Conservation (phyloP, 2,113 vertebrate genomes). For the Crotalus helleri region DNA sequence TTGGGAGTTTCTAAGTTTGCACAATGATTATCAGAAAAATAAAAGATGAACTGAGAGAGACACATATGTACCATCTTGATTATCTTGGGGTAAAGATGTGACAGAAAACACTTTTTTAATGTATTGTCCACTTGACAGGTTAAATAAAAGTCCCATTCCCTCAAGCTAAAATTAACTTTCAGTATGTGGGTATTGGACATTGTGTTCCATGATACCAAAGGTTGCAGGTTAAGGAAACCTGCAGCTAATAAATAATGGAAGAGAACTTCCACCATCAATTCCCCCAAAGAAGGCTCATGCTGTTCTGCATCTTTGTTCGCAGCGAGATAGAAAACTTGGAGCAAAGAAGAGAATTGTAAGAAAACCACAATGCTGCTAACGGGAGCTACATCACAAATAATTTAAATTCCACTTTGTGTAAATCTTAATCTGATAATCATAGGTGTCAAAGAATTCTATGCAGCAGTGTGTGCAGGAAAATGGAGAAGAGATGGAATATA, state of each 20-base stretch:
- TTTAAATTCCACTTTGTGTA: not conserved
- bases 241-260: not conserved
- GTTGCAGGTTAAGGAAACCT: not conserved
- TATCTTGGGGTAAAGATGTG: not conserved
- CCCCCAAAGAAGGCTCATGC: not conserved
- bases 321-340: not conserved
- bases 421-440: not conserved
- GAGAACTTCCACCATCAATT: not conserved
- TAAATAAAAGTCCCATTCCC: not conserved
- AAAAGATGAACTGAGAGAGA: not conserved
- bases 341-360: not conserved
- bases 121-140: not conserved
- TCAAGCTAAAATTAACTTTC: not conserved
- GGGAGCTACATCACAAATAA: not conserved
- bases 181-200: not conserved
- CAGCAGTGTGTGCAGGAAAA: not conserved
- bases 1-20: not conserved
- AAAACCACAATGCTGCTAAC: not conserved
- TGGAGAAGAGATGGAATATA: not conserved
- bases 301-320: not conserved
- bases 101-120: not conserved
- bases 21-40: not conserved
- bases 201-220: not conserved
- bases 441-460: not conserved
- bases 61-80: not conserved